Percentiles rank a stretch among this genome's conserved stretches.
Evolutionary conservation across 1,140 invertebrate species (phyloP).

Genomic region (Neodiprion pinetum): DNA sequence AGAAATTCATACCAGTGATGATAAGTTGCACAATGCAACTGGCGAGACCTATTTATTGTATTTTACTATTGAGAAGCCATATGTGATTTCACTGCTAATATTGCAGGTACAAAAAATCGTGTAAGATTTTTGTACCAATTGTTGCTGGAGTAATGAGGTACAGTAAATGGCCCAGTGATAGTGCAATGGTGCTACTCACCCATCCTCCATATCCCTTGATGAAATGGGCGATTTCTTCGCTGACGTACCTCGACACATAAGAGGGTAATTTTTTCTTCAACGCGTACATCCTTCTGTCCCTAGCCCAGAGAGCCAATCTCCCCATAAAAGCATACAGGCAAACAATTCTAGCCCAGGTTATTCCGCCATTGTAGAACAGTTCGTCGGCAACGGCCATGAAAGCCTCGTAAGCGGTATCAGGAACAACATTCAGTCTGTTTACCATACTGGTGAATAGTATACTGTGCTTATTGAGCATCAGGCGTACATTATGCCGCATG

Average conservation of each 20-base stretch:
- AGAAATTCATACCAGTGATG: neutral
- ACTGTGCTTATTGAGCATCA: conserved; percentile 66
- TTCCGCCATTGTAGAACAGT: conserved; percentile 62
- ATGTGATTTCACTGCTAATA: no score
- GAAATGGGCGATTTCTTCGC: conserved; percentile 55
- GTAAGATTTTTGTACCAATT: no score
- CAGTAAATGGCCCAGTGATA: no score
- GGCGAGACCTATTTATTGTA: no score
- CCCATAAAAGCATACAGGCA: conserved; percentile 69
- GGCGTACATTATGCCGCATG: conserved; percentile 60
- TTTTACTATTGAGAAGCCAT: no score
- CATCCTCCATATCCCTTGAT: conserved; percentile 59
- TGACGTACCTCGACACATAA: conserved; percentile 56
- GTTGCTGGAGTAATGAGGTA: no score
- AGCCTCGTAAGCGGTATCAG: conserved; percentile 63
- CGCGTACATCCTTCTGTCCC: conserved; percentile 58
- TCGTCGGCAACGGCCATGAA: conserved; percentile 68
- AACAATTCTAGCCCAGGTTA: conserved; percentile 70
- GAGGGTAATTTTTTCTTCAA: conserved; percentile 56
- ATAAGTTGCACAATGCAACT: neutral
- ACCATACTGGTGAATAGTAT: conserved; percentile 70
- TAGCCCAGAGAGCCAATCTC: conserved; percentile 63
- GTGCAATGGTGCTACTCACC: conserved; percentile 38
- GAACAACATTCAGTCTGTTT: conserved; percentile 63
- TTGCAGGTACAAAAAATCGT: neutral